Conservation (phyloP, 2,113 vertebrate genomes). For the Lasiurus cinereus region DNA sequence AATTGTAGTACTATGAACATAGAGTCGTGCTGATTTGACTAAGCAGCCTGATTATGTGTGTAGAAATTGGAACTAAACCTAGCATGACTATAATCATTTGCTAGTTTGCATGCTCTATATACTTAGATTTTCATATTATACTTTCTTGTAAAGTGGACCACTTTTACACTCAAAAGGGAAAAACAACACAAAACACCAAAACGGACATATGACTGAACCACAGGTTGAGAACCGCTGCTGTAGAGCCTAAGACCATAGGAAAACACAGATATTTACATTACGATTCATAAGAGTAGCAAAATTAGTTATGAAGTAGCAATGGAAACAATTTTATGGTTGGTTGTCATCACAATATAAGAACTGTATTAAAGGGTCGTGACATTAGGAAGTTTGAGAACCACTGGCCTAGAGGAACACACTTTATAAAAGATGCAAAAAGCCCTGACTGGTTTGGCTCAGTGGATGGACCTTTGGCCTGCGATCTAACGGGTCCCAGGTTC, state of each 20-base stretch:
- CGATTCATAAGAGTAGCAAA: no score
- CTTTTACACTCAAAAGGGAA: background rate
- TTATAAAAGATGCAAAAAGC: slow-evolving; percentile 30
- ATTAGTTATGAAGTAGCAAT: no score
- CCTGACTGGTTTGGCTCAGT: no score
- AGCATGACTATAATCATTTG: background rate
- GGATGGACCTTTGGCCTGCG: no score
- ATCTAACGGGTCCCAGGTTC: no score
- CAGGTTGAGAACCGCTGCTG: no score
- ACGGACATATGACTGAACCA: background rate
- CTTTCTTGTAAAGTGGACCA: background rate
- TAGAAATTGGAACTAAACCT: background rate
- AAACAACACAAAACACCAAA: background rate
- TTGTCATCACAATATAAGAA: no score
- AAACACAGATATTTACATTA: no score
- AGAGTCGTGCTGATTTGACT: background rate
- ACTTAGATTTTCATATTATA: background rate
- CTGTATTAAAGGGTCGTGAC: no score
- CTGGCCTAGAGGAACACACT: background rate
- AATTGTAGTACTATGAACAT: background rate
- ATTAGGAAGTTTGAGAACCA: no score
- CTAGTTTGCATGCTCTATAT: background rate
- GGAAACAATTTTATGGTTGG: no score
- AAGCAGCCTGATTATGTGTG: background rate
- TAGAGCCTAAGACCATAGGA: no score